phyloP scores from a whole-genome alignment of 2,888 invertebrate genomes.

The Perdita meconis region DNA sequence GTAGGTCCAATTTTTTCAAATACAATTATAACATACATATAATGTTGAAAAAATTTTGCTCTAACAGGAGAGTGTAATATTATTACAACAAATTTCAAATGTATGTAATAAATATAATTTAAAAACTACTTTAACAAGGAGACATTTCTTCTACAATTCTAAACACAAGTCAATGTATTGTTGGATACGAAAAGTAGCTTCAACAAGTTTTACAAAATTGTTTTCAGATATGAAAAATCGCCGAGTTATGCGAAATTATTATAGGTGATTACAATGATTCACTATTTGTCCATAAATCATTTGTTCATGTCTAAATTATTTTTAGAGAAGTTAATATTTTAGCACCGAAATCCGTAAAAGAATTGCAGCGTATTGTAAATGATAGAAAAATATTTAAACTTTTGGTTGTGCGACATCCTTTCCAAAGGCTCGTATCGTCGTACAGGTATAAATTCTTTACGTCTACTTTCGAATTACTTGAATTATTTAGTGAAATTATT shows the following conservation, averaged over 20 bases:
- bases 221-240: conserved; percentile 78
- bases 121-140: conserved; percentile 69
- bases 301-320: conserved; percentile 42
- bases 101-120: conserved; percentile 78
- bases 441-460: conserved; percentile 76
- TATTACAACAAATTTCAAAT: conserved; percentile 69
- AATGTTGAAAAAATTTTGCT: not conserved
- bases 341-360: conserved; percentile 69
- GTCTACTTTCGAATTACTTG: not conserved
- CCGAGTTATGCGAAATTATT: conserved; percentile 69
- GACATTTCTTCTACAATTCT: conserved; percentile 77
- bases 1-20: conserved; percentile 40
- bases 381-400: conserved; percentile 77
- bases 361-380: conserved; percentile 67
- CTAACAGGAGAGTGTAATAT: conserved; percentile 60
- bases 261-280: conserved; percentile 72
- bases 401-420: conserved; percentile 82
- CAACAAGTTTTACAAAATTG: conserved; percentile 82
- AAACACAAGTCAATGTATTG: conserved; percentile 78
- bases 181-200: conserved; percentile 83
- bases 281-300: not conserved
- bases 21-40: not conserved
- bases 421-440: conserved; percentile 82
- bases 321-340: conserved; percentile 77
- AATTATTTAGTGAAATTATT: not conserved